phyloP scores from a whole-genome alignment of 2,888 invertebrate genomes.

The Orthosia gothica region DNA sequence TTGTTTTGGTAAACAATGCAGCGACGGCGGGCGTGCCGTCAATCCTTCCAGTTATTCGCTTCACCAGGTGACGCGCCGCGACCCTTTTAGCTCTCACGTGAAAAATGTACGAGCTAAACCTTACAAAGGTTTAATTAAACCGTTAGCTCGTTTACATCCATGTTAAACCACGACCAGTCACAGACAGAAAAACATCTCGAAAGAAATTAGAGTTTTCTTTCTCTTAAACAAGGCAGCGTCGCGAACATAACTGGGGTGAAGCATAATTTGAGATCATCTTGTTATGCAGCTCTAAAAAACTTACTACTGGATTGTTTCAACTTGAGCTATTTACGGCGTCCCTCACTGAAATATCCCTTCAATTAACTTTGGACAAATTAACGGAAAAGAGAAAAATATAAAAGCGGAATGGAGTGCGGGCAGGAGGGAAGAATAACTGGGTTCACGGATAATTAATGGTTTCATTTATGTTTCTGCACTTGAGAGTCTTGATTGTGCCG shows the following conservation, averaged over 20 bases:
- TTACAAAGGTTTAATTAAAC: slow-evolving; percentile 75
- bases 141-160: slow-evolving; percentile 60
- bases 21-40: slow-evolving; percentile 81
- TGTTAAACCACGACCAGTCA: slow-evolving; percentile 52
- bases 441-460: slow-evolving; percentile 91
- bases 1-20: slow-evolving; percentile 91
- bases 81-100: slow-evolving; percentile 82
- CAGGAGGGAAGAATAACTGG: slow-evolving; percentile 86
- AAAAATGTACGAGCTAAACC: slow-evolving; percentile 77
- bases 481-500: slow-evolving; percentile 89
- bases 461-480: slow-evolving; percentile 91
- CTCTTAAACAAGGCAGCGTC: slow-evolving; percentile 64
- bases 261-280: slow-evolving; percentile 77
- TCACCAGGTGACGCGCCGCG: slow-evolving; percentile 83
- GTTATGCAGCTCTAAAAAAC: slow-evolving; percentile 76
- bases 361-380: slow-evolving; percentile 88
- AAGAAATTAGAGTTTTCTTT: slow-evolving; percentile 67
- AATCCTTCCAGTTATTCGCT: slow-evolving; percentile 86
- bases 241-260: slow-evolving; percentile 68
- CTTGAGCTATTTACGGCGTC: slow-evolving; percentile 80
- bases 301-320: slow-evolving; percentile 75
- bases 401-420: slow-evolving; percentile 74
- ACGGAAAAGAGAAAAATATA: slow-evolving; percentile 85
- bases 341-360: slow-evolving; percentile 82
- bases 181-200: slow-evolving; percentile 46